A percentile compares a stretch with the other conserved stretches of the same genome.
phyloP scores from a whole-genome alignment of 2,797 vertebrate species.

The Pangasius krempfi region DNA sequence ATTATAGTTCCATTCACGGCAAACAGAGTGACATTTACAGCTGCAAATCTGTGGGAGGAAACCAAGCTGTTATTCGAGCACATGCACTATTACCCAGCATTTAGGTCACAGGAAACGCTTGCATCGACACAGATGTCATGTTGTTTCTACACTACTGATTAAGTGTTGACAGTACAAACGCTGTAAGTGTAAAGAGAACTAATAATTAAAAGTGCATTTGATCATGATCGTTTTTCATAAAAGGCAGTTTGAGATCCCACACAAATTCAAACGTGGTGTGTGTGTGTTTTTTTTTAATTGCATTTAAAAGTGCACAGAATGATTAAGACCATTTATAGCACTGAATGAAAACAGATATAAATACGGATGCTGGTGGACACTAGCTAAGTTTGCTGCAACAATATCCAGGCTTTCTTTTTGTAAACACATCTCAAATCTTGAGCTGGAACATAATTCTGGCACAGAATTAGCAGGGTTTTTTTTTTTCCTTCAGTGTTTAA shows the following conservation, averaged over 20 bases:
- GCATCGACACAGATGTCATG: background rate
- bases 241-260: background rate
- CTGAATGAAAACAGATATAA: background rate
- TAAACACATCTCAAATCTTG: background rate
- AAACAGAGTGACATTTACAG: slow-evolving; percentile 29
- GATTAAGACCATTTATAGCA: slow-evolving; percentile 6
- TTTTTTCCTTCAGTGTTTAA: background rate
- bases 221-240: background rate
- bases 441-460: background rate
- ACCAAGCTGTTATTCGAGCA: slow-evolving; percentile 23
- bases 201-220: background rate
- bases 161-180: background rate
- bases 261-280: background rate
- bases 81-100: slow-evolving; percentile 13
- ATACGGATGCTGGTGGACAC: background rate
- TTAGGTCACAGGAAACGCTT: slow-evolving; percentile 26
- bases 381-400: background rate
- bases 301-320: background rate
- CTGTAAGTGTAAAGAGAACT: background rate
- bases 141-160: slow-evolving; percentile 1
- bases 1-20: slow-evolving; percentile 44
- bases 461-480: background rate
- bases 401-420: background rate
- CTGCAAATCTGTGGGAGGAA: slow-evolving; percentile 29
- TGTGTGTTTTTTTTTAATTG: background rate